Base-by-base conservation (phyloP, 2,797 vertebrate genomes). In the Coreius guichenoti region DNA sequence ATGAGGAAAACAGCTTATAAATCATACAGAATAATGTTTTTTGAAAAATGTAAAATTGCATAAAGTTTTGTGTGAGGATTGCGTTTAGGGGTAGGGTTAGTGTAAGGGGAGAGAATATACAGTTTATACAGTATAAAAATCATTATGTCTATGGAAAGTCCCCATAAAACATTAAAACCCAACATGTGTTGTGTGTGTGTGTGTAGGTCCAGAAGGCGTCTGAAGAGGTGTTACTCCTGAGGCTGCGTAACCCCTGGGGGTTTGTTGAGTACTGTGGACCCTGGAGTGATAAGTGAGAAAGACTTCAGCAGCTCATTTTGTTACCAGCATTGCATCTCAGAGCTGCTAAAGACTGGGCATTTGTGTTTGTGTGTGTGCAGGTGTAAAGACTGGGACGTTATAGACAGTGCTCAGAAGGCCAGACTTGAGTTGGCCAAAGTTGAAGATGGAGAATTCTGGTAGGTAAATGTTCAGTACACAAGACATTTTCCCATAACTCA, bases 361-460 rank as follows among this genome's bases (percentile, higher is more conserved):
- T 74, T 81, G 74, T 88, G 17, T 87, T 73, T 84, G 75, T 85
- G 68, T 43, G 73, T 54, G 82, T 77, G 31, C 90, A 96, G 96
- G 82, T 91, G 91, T 83, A 92, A 93, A 81, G 93, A 95, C 86
- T 96, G 96, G 96, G 88, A 91, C 13, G 81, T 81, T 0, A 89
- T 96, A 81, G 93, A 93, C 79, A 88, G 83, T 21, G 82, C 87
- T 7, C 95, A 96, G 80, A 95, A 93, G 80, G 86, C 92, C 29
- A 91, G 92, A 78, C 88, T 96, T 19, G 77, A 94, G 11, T 89
- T 96, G 86, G 93, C 92, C 29, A 88, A 84, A 23, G 89, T 45
- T 78, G 95, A 96, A 75, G 96, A 96, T 82, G 96, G 96, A 88
- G 96, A 96, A 84, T 96, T 96, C 91, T 96, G 96, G 96, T 96